Evolutionary conservation across 2,113 vertebrate genomes (phyloP).

Genomic region (Ondatra zibethicus): DNA sequence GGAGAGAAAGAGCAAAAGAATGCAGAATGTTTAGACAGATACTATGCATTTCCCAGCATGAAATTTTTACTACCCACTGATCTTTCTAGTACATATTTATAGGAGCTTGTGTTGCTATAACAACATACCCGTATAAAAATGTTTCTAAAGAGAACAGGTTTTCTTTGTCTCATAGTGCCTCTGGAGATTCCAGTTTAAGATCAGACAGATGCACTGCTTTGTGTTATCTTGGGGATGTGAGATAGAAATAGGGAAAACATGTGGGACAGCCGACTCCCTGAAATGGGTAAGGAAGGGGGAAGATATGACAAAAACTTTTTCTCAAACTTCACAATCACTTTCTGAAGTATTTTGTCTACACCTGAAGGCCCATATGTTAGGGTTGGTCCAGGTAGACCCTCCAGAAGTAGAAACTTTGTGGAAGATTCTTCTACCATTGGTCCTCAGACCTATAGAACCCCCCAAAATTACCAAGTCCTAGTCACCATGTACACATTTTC

Average conservation of each 20-base stretch:
- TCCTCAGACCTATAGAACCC: not conserved
- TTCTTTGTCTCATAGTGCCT: not conserved
- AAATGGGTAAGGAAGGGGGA: not conserved
- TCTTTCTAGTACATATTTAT: not conserved
- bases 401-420: not conserved
- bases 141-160: not conserved
- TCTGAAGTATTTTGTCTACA: not conserved
- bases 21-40: not conserved
- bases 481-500: not conserved
- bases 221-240: too few relatives aligned
- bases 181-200: not conserved
- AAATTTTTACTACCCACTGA: not conserved
- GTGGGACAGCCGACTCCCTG: not conserved
- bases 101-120: not conserved
- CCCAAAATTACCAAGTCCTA: not conserved
- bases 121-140: too few relatives aligned
- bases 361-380: not conserved
- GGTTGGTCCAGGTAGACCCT: too few relatives aligned
- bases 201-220: not conserved
- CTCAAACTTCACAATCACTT: not conserved
- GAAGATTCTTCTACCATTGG: not conserved
- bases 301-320: not conserved
- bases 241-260: not conserved
- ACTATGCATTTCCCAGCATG: not conserved
- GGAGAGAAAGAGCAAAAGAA: not conserved